Base-by-base conservation (phyloP, 2,888 invertebrate genomes). In the Blastobasis lacticolella region DNA sequence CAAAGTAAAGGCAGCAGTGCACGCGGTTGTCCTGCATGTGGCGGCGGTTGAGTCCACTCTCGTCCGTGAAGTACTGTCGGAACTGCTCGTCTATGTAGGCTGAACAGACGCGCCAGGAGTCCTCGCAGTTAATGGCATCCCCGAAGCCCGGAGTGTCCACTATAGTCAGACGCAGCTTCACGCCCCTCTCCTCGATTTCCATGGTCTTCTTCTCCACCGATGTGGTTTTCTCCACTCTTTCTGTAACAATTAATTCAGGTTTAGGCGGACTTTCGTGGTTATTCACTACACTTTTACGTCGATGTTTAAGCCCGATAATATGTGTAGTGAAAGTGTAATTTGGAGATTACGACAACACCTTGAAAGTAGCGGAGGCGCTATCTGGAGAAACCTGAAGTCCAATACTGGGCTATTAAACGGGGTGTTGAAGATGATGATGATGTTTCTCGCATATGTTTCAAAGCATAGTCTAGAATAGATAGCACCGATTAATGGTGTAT, bases 91-190 rank as follows among this genome's bases (percentile, higher is more conserved):
- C 97, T 58, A 98, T 95, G 76, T 97, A 98, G 41, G 94, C 94
- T 40, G 95, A 94, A 69, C 97, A 95, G 1, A 95, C 94, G 59
- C 95, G 92, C 95, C 97, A 97, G 59, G 97, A 97, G 71, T 97
- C 96, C 69, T 97, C 96, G 69, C 96, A 95, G 76, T 97, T 97
- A 49, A 98, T 92, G 8, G 96, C 94, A 78, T 98, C 97, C 8
- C 97, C 97, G 71, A 96, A 98, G 0, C 97, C 95, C n/a, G 97
- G 98, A 0, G 97, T 98, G 73, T 98, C 97, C 6, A 97, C 97
- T 57, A 97, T 94, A 0, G 97, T 97, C 55, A 98, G 86, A 62
- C 97, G 91, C 54, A 97, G 87, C 72, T 96, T 94, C 0, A 98
- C 97, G 7, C 97, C 97, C 47, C 95, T 92, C 78, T 97, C 97